Conservation (phyloP, 2,888 invertebrate genomes). For the Rhopalosiphum nymphaeae region DNA sequence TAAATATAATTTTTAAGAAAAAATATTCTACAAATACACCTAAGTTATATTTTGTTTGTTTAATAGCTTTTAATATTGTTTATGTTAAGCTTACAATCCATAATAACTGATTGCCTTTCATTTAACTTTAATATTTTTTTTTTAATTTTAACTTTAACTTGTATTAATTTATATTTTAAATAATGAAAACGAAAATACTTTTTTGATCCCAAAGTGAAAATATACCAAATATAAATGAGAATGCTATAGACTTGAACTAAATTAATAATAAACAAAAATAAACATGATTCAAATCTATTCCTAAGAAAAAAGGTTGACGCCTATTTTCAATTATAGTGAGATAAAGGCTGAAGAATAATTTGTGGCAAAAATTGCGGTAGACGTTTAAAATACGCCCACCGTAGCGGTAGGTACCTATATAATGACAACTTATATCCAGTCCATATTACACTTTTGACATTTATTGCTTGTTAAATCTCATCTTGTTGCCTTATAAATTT, state of each 20-base stretch:
- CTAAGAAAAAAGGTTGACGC: not conserved
- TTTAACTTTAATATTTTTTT: no score
- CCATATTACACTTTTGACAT: not conserved
- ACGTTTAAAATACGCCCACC: not conserved
- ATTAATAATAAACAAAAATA: not conserved
- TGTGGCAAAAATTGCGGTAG: slow-evolving; percentile 4
- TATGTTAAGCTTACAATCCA: not conserved
- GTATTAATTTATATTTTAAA: not conserved
- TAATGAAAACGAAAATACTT: not conserved
- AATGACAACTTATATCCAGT: slow-evolving; percentile 1
- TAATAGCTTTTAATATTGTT: not conserved
- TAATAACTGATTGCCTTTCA: not conserved
- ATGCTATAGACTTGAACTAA: not conserved
- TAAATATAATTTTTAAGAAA: not conserved
- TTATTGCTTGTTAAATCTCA: not conserved
- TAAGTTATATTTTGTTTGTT: not conserved
- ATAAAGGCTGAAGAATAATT: not conserved
- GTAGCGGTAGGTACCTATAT: not conserved
- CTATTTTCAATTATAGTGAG: not conserved
- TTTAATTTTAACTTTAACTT: no score
- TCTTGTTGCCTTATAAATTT: not conserved
- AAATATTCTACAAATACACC: not conserved
- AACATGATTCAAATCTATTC: not conserved
- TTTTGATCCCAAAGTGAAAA: not conserved
- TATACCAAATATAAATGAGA: not conserved